Evolutionary conservation across 2,113 vertebrate species (phyloP).

Genomic region (Rhadina sibilatrix): DNA sequence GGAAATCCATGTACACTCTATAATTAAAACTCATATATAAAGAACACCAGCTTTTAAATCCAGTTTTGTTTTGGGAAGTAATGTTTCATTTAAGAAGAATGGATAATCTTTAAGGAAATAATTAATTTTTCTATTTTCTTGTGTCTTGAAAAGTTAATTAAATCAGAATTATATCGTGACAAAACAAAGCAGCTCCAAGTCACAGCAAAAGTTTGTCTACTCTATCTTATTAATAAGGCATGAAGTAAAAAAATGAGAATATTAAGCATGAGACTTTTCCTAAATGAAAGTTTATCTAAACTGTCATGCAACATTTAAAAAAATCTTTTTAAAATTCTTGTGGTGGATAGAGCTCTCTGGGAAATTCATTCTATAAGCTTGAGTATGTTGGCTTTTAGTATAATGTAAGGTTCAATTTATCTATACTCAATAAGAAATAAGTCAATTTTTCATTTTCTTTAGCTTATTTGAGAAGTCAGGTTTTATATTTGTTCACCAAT

Average conservation of each 20-base stretch:
- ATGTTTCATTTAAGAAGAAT: not conserved
- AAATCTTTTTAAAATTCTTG: not conserved
- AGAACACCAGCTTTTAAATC: not conserved
- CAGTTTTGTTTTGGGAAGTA: not conserved
- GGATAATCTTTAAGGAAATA: not conserved
- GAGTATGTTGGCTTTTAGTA: not conserved
- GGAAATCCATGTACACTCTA: not conserved
- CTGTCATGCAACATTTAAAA: not conserved
- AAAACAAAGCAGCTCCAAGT: not conserved
- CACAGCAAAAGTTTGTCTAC: not conserved
- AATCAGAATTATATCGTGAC: not conserved
- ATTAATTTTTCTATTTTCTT: not conserved
- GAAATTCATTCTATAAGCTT: not conserved
- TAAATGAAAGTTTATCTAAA: not conserved
- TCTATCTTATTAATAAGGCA: not conserved
- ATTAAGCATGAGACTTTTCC: not conserved
- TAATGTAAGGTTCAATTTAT: not conserved
- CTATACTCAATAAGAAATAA: not conserved
- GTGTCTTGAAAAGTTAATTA: not conserved
- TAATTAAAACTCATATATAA: not conserved
- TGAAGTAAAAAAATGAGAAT: not conserved
- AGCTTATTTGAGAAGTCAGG: not conserved
- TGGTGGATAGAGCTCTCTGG: not conserved
- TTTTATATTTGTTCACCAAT: not conserved
- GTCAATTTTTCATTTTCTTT: not conserved